Conservation (phyloP, 2,888 invertebrate species). For the Formica aserva region DNA sequence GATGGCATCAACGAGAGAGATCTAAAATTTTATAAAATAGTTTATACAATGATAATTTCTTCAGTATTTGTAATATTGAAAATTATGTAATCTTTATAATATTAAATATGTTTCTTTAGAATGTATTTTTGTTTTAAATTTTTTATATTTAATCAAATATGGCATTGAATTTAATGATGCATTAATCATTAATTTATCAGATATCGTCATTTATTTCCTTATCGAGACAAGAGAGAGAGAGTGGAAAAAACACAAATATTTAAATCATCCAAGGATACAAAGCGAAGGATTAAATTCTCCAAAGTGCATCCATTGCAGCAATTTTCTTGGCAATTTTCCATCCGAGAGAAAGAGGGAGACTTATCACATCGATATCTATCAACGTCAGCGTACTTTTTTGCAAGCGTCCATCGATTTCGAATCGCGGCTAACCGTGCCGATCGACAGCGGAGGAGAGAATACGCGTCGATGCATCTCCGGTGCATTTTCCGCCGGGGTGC, state of each 20-base stretch:
- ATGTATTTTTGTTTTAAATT: neutral
- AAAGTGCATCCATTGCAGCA: neutral
- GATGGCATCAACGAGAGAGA: neutral
- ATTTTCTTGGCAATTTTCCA: neutral
- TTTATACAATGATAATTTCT: neutral
- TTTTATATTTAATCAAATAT: neutral
- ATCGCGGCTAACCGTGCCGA: neutral
- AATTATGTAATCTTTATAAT: neutral
- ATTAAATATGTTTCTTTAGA: neutral
- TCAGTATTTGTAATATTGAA: neutral
- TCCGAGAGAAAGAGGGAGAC: neutral
- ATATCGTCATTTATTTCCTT: neutral
- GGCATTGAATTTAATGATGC: neutral
- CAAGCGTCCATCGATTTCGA: neutral
- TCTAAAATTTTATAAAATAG: neutral
- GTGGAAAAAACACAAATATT: neutral
- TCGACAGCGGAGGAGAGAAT: neutral
- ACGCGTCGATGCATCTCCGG: slow-evolving; percentile 11
- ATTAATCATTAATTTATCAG: neutral
- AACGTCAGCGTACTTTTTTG: slow-evolving; percentile 32
- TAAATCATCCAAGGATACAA: neutral
- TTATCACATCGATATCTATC: slow-evolving; percentile 29
- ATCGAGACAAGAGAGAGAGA: neutral
- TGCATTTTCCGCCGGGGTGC: neutral
- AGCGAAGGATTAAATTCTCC: neutral